These are phyloP conservation scores for Exaiptasia diaphana DNA, from an alignment of 64 coral and sea anemone genomes.

Conservation along the genomic window DNA sequence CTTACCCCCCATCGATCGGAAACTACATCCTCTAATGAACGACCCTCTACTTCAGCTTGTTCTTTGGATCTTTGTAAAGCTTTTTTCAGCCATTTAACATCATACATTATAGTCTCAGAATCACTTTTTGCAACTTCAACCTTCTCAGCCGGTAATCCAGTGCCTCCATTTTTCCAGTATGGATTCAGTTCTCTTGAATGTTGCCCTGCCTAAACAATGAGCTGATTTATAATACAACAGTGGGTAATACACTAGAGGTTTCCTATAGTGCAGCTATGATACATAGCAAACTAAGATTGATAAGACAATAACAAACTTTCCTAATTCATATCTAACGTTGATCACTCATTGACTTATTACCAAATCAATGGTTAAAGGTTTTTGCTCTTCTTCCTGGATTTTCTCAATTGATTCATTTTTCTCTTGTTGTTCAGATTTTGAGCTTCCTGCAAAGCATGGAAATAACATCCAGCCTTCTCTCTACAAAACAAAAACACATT, in stretches of 20 bases:
- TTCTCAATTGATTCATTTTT: conserved; percentile 9
- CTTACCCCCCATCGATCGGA: conserved; percentile 89
- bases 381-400: conserved; percentile 16
- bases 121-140: not conserved
- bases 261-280: not conserved
- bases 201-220: conserved; percentile 64
- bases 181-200: conserved; percentile 87
- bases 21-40: conserved; percentile 61
- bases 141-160: conserved; percentile 75
- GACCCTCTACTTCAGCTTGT: conserved; percentile 69
- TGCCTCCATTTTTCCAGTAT: conserved; percentile 90
- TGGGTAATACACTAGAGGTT: not conserved
- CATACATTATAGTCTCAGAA: conserved; percentile 36
- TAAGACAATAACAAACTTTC: not conserved
- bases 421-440: not conserved
- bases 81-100: conserved; percentile 72
- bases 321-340: too few species aligned
- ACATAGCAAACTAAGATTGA: not conserved
- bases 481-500: not conserved
- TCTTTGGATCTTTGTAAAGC: conserved; percentile 78
- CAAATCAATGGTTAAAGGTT: conserved; percentile 55
- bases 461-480: conserved; percentile 89
- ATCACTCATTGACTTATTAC: too few species aligned
- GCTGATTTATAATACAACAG: not conserved
- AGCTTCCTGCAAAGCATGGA: conserved; percentile 46